Conservation (phyloP, 1,140 invertebrate genomes). For the Helicoverpa zea region DNA sequence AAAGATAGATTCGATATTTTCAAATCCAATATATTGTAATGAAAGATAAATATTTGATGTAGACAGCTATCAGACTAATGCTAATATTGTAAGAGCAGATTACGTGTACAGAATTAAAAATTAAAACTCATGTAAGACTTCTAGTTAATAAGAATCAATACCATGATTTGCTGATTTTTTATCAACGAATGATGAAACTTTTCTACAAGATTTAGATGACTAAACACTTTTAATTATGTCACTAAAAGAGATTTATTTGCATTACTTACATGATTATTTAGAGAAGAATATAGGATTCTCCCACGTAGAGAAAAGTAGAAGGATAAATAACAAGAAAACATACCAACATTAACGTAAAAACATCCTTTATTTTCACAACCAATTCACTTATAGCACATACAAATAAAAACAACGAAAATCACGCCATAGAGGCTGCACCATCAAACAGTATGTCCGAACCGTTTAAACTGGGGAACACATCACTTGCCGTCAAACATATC, state of each 20-base stretch:
- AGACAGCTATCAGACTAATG: background rate
- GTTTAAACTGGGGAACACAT: conserved; percentile 92
- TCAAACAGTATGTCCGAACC: conserved; percentile 93
- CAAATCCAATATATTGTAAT: background rate
- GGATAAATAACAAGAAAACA: background rate
- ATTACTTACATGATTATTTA: no score
- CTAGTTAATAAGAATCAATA: no score
- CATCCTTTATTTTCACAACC: conserved; percentile 3
- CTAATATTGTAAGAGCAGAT: background rate
- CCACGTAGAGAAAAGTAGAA: no score
- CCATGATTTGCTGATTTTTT: no score
- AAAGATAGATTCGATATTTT: background rate
- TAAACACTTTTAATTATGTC: no score
- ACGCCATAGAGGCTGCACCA: conserved; percentile 86
- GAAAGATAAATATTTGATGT: background rate
- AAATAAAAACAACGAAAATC: background rate
- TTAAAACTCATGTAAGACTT: no score
- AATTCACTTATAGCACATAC: background rate
- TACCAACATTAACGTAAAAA: background rate
- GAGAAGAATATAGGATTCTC: no score
- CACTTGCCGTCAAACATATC: conserved; percentile 93
- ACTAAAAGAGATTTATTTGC: no score
- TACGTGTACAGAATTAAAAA: background rate
- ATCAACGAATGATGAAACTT: no score
- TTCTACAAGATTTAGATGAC: no score